These are phyloP conservation scores for Paraplagusia blochii DNA, from an alignment of 2,113 vertebrate genomes.

Conservation along the genomic window DNA sequence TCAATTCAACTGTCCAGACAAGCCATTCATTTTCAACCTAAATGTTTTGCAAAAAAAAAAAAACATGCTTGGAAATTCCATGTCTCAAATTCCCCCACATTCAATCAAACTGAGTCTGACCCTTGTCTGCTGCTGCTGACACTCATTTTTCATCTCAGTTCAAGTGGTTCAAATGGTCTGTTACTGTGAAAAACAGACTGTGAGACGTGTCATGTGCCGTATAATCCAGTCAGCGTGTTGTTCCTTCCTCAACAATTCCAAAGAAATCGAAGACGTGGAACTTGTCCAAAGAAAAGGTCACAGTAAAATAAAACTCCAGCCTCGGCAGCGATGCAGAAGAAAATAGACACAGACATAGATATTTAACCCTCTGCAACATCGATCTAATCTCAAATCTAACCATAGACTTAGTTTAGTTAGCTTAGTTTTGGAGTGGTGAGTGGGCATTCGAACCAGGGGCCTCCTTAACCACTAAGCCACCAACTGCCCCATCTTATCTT, in stretches of 20 bases:
- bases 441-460: too few relatives aligned
- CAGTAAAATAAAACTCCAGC: too few relatives aligned
- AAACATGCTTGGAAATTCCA: constrained; percentile 18
- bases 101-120: constrained; percentile 34
- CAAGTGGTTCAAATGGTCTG: constrained; percentile 1
- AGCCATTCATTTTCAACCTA: constrained; percentile 40
- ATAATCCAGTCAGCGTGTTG: background rate
- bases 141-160: constrained; percentile 12
- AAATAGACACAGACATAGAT: too few relatives aligned
- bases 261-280: too few relatives aligned
- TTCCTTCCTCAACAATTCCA: background rate
- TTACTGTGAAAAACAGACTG: constrained; percentile 26
- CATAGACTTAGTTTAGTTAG: too few relatives aligned
- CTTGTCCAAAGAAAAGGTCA: too few relatives aligned
- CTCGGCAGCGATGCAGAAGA: too few relatives aligned
- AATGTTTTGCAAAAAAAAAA: constrained; percentile 18
- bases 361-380: too few relatives aligned
- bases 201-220: constrained; percentile 3
- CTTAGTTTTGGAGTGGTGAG: too few relatives aligned
- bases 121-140: constrained; percentile 5
- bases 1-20: constrained; percentile 15
- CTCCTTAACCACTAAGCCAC: too few relatives aligned
- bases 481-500: too few relatives aligned
- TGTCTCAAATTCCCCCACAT: constrained; percentile 2
- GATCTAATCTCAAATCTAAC: too few relatives aligned